Base-by-base conservation (phyloP, 2,888 invertebrate genomes). In the Leucania comma region DNA sequence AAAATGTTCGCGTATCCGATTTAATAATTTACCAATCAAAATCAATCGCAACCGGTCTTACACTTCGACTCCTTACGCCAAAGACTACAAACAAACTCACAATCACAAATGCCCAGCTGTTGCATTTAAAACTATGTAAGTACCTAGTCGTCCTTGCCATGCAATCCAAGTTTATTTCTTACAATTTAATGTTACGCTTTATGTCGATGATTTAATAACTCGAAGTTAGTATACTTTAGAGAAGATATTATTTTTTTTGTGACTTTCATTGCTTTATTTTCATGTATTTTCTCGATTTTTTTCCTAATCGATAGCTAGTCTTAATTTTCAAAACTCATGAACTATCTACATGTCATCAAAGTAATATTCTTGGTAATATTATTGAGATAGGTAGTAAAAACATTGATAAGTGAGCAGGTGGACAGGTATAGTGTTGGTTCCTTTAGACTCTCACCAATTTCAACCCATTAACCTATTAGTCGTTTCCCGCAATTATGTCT, bases 401-500 rank as follows among this genome's bases (percentile, higher is more conserved):
- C 5, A 10, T 29, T 42, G 38, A 42, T 14, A 42, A 14, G 38
- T 17, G 4, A 42, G 42, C 10, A 29, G 14, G 22, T 42, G 10
- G 12, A n/a, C 0, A 17, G n/a, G 9, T 32, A 17, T 66, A 46
- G 8, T 26, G 24, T 32, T 22, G n/a, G 58, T 42, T 29, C 10
- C 14, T 10, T 60, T 20, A 6, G 1, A 26, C 9, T 61, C 67
- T 67, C 56, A 64, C 57, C 50, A 60, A 50, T 50, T 57, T 61
- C 17, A 46, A 38, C 50, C 61, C 10, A 78, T 71, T 78, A 78
- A 62, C 22, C 67, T 10, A 71, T 75, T 79, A 79, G 68, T 22
- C 61, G 72, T 75, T 79, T 79, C 54, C 72, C 54, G 62, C 61
- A 79, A 79, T 79, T 75, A 75, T 58, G 58, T 67, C 20, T 38